Percentiles rank a stretch among this genome's conserved stretches.
Evolutionary conservation across 1,140 invertebrate species (phyloP).

Genomic region (Solen grandis): DNA sequence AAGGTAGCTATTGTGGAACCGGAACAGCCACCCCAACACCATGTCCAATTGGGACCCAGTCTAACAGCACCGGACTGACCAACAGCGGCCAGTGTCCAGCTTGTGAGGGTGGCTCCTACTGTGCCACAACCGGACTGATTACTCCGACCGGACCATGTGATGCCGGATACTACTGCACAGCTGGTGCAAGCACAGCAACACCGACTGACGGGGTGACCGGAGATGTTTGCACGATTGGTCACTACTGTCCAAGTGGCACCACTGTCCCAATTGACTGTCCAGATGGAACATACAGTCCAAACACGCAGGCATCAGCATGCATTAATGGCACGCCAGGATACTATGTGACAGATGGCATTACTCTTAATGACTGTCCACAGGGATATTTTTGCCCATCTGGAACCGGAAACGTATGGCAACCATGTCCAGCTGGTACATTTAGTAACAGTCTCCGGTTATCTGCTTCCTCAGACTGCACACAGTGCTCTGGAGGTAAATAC

Average conservation of each 20-base stretch:
- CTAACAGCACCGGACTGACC: constrained; percentile 74
- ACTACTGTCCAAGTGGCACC: constrained; percentile 74
- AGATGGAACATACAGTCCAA: constrained; percentile 75
- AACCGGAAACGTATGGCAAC: constrained; percentile 72
- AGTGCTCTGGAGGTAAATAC: constrained; percentile 75
- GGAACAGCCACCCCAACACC: constrained; percentile 69
- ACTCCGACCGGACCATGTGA: constrained; percentile 73
- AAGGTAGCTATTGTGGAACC: constrained; percentile 71
- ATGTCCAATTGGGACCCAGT: constrained; percentile 76
- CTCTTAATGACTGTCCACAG: constrained; percentile 70
- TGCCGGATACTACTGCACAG: constrained; percentile 73
- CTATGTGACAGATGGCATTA: constrained; percentile 73
- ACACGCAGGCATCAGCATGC: constrained; percentile 73
- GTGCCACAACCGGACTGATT: constrained; percentile 71
- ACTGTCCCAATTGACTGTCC: constrained; percentile 70
- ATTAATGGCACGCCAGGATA: constrained; percentile 73
- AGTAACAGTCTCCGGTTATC: constrained; percentile 69
- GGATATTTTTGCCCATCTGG: constrained; percentile 77
- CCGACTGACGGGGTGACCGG: constrained; percentile 69
- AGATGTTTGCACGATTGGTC: constrained; percentile 69
- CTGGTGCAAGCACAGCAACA: constrained; percentile 62
- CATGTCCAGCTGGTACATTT: constrained; percentile 76
- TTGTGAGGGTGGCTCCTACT: constrained; percentile 76
- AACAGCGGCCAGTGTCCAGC: constrained; percentile 65
- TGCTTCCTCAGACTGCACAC: constrained; percentile 70